Conservation (phyloP, 2,797 vertebrate genomes). For the Pelobates cultripes region DNA sequence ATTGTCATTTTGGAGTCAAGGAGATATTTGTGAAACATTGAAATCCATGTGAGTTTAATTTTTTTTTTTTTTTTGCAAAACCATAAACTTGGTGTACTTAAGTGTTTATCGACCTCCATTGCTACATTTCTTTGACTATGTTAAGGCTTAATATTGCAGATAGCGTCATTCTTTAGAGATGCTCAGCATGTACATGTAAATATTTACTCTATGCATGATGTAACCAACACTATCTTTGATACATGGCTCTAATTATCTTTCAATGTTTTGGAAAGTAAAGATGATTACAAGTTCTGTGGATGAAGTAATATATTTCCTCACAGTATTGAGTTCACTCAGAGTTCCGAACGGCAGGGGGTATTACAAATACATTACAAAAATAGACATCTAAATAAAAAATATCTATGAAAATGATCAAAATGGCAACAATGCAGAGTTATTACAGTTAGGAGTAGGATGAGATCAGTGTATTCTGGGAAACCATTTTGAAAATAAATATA, state of each 20-base stretch:
- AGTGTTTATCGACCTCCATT: too few relatives aligned
- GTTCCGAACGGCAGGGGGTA: not conserved
- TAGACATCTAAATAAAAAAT: conserved; percentile 19
- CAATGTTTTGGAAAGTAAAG: not conserved
- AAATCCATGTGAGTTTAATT: too few relatives aligned
- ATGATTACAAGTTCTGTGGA: not conserved
- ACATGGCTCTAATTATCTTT: conserved; percentile 11
- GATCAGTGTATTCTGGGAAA: conserved; percentile 27
- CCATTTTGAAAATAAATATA: conserved; percentile 15
- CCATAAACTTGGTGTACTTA: too few relatives aligned
- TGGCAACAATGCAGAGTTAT: conserved; percentile 27
- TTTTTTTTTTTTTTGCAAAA: too few relatives aligned
- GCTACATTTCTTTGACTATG: too few relatives aligned
- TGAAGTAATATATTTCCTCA: conserved; percentile 1
- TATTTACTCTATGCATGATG: not conserved
- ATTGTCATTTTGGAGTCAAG: too few relatives aligned
- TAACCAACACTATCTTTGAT: not conserved
- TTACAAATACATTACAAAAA: conserved; percentile 21
- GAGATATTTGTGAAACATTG: too few relatives aligned
- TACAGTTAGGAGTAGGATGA: conserved; percentile 28
- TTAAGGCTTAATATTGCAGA: too few relatives aligned
- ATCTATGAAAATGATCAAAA: conserved; percentile 7
- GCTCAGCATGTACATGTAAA: not conserved
- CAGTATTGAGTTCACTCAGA: conserved; percentile 1
- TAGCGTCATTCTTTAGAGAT: not conserved